Percentiles rank a stretch among this genome's conserved stretches.
These are phyloP conservation scores for Colossoma macropomum DNA, from an alignment of 2,113 vertebrate species.

Conservation along the genomic window DNA sequence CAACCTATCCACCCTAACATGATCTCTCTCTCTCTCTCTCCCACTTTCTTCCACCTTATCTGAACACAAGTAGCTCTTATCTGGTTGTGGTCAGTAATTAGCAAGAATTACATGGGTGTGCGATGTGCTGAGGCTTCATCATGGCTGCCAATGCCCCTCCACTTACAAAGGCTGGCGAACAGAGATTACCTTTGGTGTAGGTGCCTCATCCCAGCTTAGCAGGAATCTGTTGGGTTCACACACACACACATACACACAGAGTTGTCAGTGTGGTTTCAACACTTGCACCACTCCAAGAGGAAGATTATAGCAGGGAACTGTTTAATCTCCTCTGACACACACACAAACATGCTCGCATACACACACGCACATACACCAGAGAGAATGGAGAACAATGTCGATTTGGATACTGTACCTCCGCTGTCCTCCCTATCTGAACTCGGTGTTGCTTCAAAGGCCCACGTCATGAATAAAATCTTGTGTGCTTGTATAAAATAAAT, in stretches of 20 bases:
- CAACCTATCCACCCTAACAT: not conserved
- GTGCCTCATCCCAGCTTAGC: conserved; percentile 54
- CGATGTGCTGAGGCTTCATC: conserved; percentile 65
- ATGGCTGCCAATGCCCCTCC: conserved; percentile 61
- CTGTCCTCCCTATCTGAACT: not conserved
- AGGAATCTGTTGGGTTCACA: conserved; percentile 40
- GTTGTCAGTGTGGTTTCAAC: not conserved
- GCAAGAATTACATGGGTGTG: conserved; percentile 71
- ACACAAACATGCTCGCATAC: conserved; percentile 18
- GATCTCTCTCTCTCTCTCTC: conserved; percentile 60
- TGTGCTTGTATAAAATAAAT: not conserved
- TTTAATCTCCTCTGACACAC: conserved; percentile 22
- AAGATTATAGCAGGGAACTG: conserved; percentile 24
- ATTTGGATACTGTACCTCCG: not conserved
- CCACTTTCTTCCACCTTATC: conserved; percentile 74
- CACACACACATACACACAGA: not conserved
- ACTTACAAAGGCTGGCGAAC: conserved; percentile 63
- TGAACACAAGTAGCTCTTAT: conserved; percentile 69
- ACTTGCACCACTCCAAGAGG: conserved; percentile 6
- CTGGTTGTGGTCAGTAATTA: conserved; percentile 73
- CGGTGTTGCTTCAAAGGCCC: not conserved
- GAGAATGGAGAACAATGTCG: not conserved
- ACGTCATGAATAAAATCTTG: not conserved
- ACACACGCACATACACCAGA: not conserved
- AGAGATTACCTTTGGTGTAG: conserved; percentile 63